Base-by-base conservation (phyloP, 2,888 invertebrate species). In the Diarsia brunnea region DNA sequence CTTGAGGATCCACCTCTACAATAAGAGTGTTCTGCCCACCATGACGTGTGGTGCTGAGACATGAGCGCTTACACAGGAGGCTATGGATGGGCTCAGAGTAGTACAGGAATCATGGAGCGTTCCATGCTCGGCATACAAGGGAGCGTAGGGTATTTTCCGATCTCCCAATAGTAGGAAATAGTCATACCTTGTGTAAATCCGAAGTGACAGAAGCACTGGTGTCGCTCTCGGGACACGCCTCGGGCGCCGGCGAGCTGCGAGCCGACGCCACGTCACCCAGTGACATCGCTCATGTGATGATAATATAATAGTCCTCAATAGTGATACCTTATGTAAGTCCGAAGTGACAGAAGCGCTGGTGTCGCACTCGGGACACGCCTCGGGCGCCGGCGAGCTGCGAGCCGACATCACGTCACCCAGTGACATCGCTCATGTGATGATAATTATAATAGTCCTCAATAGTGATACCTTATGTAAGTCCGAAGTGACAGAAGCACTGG, bases 291-390 rank as follows among this genome's bases (percentile, higher is more conserved):
- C 75, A 66, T 65, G 47, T 55, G 74, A 24, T 70, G 49, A 77
- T 69, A n/a, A n/a, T n/a, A n/a, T n/a, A n/a, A 31, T 31, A 31
- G 31, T 31, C 31, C 31, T 31, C 31, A 31, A 31, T 31, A 31
- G 31, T 31, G 31, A 11, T 75, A 96, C 97, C 94, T 97, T 97
- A 75, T 97, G 96, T 70, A 97, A 90, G 84, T 97, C 97, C 2
- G 96, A 96, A 70, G 96, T 96, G 78, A 97, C 96, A 60, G 96
- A 96, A 31, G 96, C 96, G 81, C 94, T 96, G 69, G 96, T 95
- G 86, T 97, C 96, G 88, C 96, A 96, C 81, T 96, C 96, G 1
- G 95, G 96, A 65, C 96, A 96, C 16, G 94, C 93, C 61, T 95
- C 95, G 8, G 95, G 95, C 63, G 93, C 88, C 16, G 96, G 96